These are phyloP conservation scores for Zele albiditarsus DNA, from an alignment of 2,888 invertebrate genomes.

Conservation along the genomic window DNA sequence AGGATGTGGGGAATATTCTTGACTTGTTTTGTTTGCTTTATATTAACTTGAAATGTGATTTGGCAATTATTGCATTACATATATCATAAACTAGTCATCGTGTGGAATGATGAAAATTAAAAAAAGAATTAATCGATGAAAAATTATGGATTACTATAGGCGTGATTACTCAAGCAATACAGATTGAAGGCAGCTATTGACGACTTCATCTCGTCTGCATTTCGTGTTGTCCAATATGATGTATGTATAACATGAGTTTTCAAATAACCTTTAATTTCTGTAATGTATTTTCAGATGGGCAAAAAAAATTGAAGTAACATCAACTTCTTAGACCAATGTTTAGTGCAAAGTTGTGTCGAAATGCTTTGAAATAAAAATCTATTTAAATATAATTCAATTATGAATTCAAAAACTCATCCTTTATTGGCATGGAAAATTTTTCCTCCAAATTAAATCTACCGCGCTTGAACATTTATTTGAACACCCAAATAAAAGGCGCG, in stretches of 20 bases:
- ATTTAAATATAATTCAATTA: slow-evolving; percentile 58
- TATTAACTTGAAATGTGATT: slow-evolving; percentile 9
- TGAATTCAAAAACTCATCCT: background rate
- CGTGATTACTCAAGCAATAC: slow-evolving; percentile 19
- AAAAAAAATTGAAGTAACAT: slow-evolving; percentile 55
- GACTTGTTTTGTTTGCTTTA: slow-evolving; percentile 2
- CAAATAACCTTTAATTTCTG: slow-evolving; percentile 21
- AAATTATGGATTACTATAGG: slow-evolving; percentile 40
- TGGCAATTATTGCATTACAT: slow-evolving; percentile 58
- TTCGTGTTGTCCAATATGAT: background rate
- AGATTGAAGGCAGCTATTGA: slow-evolving; percentile 42
- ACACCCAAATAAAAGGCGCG: too few relatives aligned
- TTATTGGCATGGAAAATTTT: too few relatives aligned
- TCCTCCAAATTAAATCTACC: too few relatives aligned
- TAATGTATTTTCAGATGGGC: slow-evolving; percentile 22
- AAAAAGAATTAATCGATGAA: slow-evolving; percentile 38
- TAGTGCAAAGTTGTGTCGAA: slow-evolving; percentile 65
- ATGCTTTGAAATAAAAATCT: slow-evolving; percentile 68
- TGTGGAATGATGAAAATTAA: slow-evolving; percentile 54
- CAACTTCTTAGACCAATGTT: slow-evolving; percentile 61
- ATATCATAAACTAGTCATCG: slow-evolving; percentile 67
- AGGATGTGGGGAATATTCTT: background rate
- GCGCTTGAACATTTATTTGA: too few relatives aligned
- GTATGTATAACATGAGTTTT: slow-evolving; percentile 25
- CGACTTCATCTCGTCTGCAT: slow-evolving; percentile 12